These are phyloP conservation scores for Nasonia giraulti DNA, from an alignment of 1,140 invertebrate genomes.

Conservation along the genomic window DNA sequence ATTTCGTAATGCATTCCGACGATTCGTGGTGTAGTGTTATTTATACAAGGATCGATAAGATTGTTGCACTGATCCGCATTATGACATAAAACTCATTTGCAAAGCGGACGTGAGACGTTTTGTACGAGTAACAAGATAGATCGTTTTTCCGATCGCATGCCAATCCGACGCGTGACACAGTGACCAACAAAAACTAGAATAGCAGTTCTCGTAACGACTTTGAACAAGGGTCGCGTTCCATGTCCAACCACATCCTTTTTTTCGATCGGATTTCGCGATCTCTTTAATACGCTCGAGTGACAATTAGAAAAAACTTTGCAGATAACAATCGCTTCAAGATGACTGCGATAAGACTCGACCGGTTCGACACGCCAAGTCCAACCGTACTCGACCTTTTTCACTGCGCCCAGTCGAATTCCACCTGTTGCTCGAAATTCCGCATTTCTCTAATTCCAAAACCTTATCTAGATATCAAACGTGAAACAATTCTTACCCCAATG, in stretches of 20 bases:
- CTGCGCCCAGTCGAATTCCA: not conserved
- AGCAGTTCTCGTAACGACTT: not conserved
- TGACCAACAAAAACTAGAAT: not conserved
- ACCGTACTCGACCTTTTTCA: slow-evolving; percentile 11
- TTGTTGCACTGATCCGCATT: not conserved
- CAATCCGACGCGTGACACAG: not conserved
- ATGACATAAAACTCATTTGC: not conserved
- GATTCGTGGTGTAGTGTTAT: not conserved
- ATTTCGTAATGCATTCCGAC: not conserved
- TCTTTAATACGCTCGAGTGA: not conserved
- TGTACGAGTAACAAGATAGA: not conserved
- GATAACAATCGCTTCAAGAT: not conserved
- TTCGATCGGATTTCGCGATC: not conserved
- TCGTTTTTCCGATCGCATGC: not conserved
- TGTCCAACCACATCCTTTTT: not conserved
- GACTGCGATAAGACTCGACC: not conserved
- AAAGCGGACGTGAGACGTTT: not conserved
- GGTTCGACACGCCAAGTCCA: not conserved
- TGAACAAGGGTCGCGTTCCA: not conserved
- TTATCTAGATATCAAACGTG: not conserved
- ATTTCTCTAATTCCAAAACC: not conserved
- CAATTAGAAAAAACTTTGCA: not conserved
- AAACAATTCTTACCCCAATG: slow-evolving; percentile 30
- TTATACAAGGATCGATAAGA: not conserved
- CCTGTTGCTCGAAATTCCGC: not conserved